These are phyloP conservation scores for Phalloptychus januarius DNA, from an alignment of 2,797 vertebrate species.

Conservation along the genomic window DNA sequence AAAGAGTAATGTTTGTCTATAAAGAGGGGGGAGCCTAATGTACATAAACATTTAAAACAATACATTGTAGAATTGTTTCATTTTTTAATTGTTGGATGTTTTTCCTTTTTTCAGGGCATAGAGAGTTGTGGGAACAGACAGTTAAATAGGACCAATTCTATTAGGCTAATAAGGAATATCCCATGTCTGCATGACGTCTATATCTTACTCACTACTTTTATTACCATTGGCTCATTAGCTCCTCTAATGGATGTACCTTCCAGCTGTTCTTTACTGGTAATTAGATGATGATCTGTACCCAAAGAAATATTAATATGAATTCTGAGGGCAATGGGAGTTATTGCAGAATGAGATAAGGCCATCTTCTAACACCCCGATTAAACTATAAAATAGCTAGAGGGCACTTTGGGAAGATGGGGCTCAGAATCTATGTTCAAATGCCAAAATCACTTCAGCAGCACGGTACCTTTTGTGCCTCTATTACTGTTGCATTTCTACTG, in stretches of 20 bases:
- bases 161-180: conserved; percentile 58
- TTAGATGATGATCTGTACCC: conserved; percentile 75
- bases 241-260: conserved; percentile 75
- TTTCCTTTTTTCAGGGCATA: not conserved
- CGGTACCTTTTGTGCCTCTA: conserved; percentile 46
- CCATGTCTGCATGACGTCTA: conserved; percentile 52
- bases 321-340: conserved; percentile 58
- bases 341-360: conserved; percentile 49
- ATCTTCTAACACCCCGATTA: conserved; percentile 46
- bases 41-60: not conserved
- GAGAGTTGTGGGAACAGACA: not conserved
- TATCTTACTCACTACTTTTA: conserved; percentile 62
- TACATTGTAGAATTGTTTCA: not conserved
- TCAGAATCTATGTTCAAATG: conserved; percentile 61
- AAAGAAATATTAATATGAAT: conserved; percentile 72
- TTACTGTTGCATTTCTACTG: conserved; percentile 50
- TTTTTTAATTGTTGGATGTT: not conserved
- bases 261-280: conserved; percentile 73
- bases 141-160: conserved; percentile 49
- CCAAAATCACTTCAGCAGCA: conserved; percentile 52
- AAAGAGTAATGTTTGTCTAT: not conserved
- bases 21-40: too few species aligned
- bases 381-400: conserved; percentile 44
- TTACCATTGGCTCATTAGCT: conserved; percentile 76
- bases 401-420: conserved; percentile 42